These are phyloP conservation scores for Apotomis turbidana DNA, from an alignment of 2,888 invertebrate genomes.

Conservation along the genomic window DNA sequence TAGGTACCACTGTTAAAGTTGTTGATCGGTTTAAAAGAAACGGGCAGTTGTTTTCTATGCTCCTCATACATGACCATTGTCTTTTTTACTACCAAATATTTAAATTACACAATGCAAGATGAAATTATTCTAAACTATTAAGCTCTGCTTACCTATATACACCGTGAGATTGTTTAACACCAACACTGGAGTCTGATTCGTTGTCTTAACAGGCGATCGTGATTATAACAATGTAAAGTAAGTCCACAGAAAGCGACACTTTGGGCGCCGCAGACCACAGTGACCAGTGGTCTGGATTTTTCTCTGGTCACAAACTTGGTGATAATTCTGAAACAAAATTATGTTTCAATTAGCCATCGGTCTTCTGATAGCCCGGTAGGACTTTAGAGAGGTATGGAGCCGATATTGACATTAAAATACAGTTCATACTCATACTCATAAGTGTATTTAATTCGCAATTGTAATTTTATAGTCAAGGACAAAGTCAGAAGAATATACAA, in stretches of 20 bases:
- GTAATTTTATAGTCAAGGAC: too few relatives aligned
- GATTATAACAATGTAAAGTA: constrained; percentile 36
- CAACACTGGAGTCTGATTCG: constrained; percentile 23
- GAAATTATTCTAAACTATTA: constrained; percentile 33
- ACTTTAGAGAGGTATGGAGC: too few relatives aligned
- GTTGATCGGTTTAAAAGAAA: too few relatives aligned
- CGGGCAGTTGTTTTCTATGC: not conserved
- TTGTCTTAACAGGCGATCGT: constrained; percentile 37
- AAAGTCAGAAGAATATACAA: too few relatives aligned
- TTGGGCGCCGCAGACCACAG: constrained; percentile 60
- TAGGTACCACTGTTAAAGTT: too few relatives aligned
- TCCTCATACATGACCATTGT: not conserved
- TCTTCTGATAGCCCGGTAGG: too few relatives aligned
- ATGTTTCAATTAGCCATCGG: not conserved
- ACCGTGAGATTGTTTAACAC: constrained; percentile 23
- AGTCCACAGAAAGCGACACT: constrained; percentile 37
- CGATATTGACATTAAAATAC: too few relatives aligned
- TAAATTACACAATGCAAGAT: constrained; percentile 1
- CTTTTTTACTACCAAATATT: not conserved
- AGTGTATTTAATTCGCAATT: too few relatives aligned
- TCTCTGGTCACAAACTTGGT: constrained; percentile 70
- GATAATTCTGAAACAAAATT: constrained; percentile 58
- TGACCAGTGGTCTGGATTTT: constrained; percentile 60
- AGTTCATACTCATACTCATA: too few relatives aligned
- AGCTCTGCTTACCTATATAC: constrained; percentile 33